These are phyloP conservation scores for Muraenolepis orangiensis DNA, from an alignment of 2,797 vertebrate species.

Conservation along the genomic window DNA sequence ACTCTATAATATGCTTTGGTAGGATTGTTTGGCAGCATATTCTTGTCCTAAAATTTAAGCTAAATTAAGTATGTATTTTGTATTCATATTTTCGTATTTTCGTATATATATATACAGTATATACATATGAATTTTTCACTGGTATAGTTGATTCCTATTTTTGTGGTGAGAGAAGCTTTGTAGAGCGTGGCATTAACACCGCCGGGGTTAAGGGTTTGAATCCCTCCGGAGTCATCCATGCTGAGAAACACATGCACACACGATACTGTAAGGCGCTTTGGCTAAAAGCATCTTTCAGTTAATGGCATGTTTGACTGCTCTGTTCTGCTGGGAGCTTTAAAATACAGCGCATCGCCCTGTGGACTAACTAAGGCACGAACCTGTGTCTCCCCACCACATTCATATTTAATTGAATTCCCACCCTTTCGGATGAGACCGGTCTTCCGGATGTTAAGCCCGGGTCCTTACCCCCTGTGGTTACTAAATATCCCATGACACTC, in stretches of 20 bases:
- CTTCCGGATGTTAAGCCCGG: not conserved
- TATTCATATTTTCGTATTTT: not conserved
- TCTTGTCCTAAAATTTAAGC: not conserved
- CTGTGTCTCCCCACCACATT: not conserved
- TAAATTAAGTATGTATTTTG: not conserved
- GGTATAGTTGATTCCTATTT: not conserved
- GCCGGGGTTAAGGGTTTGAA: not conserved
- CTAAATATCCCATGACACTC: not conserved
- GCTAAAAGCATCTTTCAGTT: not conserved
- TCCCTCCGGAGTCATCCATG: not conserved
- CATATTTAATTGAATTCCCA: not conserved
- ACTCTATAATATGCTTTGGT: not conserved
- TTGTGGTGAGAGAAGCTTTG: not conserved
- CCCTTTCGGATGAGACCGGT: not conserved
- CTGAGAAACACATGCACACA: not conserved
- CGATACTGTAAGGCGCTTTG: not conserved
- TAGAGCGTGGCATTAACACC: not conserved
- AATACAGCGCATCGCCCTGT: not conserved
- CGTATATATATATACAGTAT: not conserved
- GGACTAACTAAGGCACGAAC: not conserved
- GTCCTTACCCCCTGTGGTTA: not conserved
- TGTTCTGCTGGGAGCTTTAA: not conserved
- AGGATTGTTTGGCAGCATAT: not conserved
- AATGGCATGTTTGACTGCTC: not conserved
- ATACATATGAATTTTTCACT: too few relatives aligned